Conservation (phyloP, 2,888 invertebrate genomes). For the Beris morrisii region DNA sequence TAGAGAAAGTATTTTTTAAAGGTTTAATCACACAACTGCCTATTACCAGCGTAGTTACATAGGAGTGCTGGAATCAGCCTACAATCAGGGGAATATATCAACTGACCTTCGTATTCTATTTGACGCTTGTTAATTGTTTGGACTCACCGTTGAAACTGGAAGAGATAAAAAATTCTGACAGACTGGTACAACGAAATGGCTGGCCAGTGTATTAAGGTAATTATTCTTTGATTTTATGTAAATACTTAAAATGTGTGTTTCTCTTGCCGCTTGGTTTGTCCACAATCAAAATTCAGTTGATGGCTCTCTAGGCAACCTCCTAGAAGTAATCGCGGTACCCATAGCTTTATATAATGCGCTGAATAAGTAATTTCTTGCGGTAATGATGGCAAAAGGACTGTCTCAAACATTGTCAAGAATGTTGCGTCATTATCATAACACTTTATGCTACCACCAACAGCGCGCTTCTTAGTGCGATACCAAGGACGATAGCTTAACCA, state of each 20-base stretch:
- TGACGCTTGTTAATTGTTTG: not conserved
- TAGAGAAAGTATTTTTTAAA: not conserved
- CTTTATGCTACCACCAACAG: slow-evolving; percentile 13
- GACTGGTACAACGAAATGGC: slow-evolving; percentile 46
- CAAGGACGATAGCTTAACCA: slow-evolving; percentile 7
- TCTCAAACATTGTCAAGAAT: slow-evolving; percentile 10
- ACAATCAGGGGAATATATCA: not conserved
- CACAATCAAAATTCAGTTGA: no score
- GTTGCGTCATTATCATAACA: slow-evolving; percentile 4
- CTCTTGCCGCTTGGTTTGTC: not conserved
- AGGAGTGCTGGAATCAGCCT: not conserved
- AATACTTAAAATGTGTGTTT: not conserved
- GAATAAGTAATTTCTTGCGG: slow-evolving; percentile 1
- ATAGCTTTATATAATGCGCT: not conserved
- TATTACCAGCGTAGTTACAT: not conserved
- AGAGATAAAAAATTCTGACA: slow-evolving; percentile 39
- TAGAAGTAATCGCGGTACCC: not conserved
- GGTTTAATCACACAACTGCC: not conserved
- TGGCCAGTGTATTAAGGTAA: slow-evolving; percentile 44
- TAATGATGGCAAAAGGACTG: not conserved
- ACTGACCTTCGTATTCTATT: not conserved
- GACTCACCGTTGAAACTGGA: slow-evolving; percentile 39
- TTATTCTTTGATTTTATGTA: slow-evolving; percentile 14
- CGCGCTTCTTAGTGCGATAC: not conserved
- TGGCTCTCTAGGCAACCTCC: not conserved